Evolutionary conservation across 2,113 vertebrate genomes (phyloP).

Genomic region (Zapornia atra): DNA sequence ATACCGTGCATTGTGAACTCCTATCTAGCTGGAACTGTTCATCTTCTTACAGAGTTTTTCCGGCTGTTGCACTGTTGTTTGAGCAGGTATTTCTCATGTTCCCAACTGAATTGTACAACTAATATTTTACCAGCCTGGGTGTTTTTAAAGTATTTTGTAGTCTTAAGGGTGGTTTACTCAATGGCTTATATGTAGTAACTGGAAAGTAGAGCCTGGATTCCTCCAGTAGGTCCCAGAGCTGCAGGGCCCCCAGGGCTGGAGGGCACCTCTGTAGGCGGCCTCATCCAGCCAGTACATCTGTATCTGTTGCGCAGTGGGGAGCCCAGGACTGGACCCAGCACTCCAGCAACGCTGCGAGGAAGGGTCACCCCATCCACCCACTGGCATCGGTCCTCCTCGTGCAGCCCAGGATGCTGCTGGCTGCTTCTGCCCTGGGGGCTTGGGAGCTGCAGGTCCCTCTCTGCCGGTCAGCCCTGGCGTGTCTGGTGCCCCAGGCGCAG

Average conservation of each 20-base stretch:
- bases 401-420: not conserved
- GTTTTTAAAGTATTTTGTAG: not conserved
- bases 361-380: not conserved
- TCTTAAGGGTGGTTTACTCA: not conserved
- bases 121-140: not conserved
- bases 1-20: not conserved
- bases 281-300: fast-evolving
- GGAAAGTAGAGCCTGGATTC: not conserved
- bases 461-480: fast-evolving
- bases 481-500: not conserved
- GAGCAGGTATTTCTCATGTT: conserved; percentile 12
- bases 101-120: not conserved
- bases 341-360: not conserved
- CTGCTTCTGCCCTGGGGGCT: not conserved
- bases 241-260: not conserved
- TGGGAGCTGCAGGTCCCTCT: not conserved
- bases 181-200: not conserved
- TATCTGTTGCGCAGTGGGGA: not conserved
- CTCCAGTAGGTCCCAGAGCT: not conserved
- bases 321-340: not conserved
- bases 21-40: not conserved
- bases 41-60: not conserved
- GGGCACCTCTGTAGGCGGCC: not conserved
- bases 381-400: fast-evolving
- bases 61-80: not conserved